Evolutionary conservation across 2,888 invertebrate species (phyloP).

Genomic region (Andrena minutula): DNA sequence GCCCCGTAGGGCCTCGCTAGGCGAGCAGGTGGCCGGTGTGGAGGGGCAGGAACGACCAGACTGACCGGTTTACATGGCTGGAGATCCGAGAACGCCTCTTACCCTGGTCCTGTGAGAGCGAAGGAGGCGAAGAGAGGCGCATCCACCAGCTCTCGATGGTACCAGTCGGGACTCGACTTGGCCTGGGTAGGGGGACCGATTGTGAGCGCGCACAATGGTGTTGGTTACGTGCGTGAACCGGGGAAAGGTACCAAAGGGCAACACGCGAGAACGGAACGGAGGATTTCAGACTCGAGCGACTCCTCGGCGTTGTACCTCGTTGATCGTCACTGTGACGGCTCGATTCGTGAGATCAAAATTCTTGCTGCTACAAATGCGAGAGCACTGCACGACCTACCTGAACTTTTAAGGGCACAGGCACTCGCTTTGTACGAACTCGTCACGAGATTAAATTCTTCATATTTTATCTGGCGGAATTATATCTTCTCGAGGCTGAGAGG

Average conservation of each 20-base stretch:
- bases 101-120: constrained; percentile 62
- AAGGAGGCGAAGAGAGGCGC: constrained; percentile 50
- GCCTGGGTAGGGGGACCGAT: constrained; percentile 35
- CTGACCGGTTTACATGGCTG: constrained; percentile 84
- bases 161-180: constrained; percentile 37
- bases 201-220: constrained; percentile 27
- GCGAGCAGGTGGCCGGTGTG: constrained; percentile 81
- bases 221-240: constrained; percentile 38
- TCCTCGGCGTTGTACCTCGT: neutral
- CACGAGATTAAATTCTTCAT: no score
- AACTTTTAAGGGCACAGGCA: no score
- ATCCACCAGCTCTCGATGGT: constrained; percentile 37
- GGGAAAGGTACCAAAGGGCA: constrained; percentile 51
- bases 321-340: neutral
- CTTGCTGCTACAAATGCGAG: no score
- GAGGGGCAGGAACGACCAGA: constrained; percentile 81
- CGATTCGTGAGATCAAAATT: neutral
- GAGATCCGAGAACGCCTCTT: constrained; percentile 78
- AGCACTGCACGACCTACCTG: no score
- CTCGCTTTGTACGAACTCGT: no score
- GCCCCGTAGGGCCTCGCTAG: constrained; percentile 70
- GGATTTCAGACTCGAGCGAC: constrained; percentile 52
- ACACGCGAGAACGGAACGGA: constrained; percentile 36
- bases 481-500: neutral
- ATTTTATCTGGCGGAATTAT: neutral